Evolutionary conservation across 2,113 vertebrate species (phyloP), one percentile per base, ranked within the genome.

Genomic region (Poeciliopsis occidentalis): DNA sequence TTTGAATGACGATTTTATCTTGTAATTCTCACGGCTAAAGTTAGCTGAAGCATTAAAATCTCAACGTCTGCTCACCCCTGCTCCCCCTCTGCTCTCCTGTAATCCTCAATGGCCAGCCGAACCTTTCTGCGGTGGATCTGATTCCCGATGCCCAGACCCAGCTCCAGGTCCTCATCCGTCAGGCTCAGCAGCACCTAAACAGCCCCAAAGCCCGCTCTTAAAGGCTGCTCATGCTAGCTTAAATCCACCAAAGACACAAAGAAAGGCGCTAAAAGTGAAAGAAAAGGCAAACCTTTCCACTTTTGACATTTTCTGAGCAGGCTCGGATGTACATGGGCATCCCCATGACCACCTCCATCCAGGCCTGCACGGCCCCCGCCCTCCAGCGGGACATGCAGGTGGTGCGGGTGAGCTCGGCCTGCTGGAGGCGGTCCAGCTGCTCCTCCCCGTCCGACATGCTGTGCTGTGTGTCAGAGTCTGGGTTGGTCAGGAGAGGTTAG

Each of bases 311-410:
- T 89, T 97, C 96, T 0, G 94, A 86, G 41, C 95, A 97, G 75
- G 95, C 92, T 31, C 94, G 92, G 57, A 90, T 88, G 63, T 96
- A 96, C 95, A 96, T 96, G 64, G 96, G 95, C 95, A 97, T 96
- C 70, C 95, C 95, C 96, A 97, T 96, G 89, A 96, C 95, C 74
- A 96, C 95, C 88, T 97, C 96, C 83, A 97, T 95, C 96, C 96
- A 97, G 83, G 96, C 95, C 91, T 95, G 95, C 54, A 97, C 95
- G 0, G 95, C 91, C 60, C 95, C 94, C 0, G 96, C 95, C 88
- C 95, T 95, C 96, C 96, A 97, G 76, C 88, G 93, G 1, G 96
- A 96, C 96, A 97, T 96, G 87, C 95, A 95, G 0, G 92, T 96
- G 80, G 85, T 93, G 69, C 95, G 88, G 22, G 95, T 94, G 61